phyloP scores from a whole-genome alignment of 1,140 invertebrate species.

The Mizuhopecten yessoensis region DNA sequence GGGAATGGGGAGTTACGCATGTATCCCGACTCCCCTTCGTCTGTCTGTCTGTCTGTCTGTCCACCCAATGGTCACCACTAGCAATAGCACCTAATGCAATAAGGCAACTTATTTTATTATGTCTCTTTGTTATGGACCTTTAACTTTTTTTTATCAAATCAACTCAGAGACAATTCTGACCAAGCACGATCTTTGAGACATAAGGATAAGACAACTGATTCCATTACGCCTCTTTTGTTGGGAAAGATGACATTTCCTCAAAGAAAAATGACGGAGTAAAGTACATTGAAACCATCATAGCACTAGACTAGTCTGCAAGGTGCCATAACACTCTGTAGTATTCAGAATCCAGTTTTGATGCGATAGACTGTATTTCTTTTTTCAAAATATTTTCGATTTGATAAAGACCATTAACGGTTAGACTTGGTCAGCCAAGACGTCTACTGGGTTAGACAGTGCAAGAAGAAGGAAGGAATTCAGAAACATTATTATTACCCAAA shows the following conservation, averaged over 20 bases:
- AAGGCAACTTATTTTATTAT: neutral
- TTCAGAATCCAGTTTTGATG: too few relatives aligned
- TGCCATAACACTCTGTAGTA: too few relatives aligned
- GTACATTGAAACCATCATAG: neutral
- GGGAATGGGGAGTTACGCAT: neutral
- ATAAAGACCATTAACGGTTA: too few relatives aligned
- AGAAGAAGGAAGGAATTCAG: too few relatives aligned
- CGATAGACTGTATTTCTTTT: too few relatives aligned
- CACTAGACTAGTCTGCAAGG: too few relatives aligned
- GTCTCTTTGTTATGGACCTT: neutral
- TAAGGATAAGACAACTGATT: neutral
- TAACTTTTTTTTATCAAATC: conserved; percentile 3
- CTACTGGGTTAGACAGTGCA: too few relatives aligned
- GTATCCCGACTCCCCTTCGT: neutral
- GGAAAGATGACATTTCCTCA: neutral
- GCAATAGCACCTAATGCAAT: neutral
- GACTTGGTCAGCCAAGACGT: too few relatives aligned
- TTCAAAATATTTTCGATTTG: too few relatives aligned
- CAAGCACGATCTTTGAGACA: neutral
- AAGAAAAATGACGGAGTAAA: neutral
- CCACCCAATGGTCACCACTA: neutral
- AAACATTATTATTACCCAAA: too few relatives aligned
- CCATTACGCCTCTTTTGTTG: neutral
- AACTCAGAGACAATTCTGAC: neutral
- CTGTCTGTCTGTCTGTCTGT: neutral